Base-by-base conservation (phyloP, 2,797 vertebrate species). In the Coracias cyanogaster region DNA sequence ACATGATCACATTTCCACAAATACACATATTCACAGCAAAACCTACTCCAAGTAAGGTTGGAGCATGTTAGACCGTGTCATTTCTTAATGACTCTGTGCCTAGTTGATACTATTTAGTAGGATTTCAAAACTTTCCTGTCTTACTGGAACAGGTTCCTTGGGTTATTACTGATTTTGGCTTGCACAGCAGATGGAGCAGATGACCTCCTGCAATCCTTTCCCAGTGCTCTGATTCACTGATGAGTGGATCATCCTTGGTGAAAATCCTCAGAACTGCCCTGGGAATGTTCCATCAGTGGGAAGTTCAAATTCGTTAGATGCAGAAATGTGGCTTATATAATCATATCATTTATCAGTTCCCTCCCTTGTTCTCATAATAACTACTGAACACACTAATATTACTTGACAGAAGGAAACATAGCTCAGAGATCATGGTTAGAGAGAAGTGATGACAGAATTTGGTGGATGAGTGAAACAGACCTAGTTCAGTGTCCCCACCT, bases 271-370 rank as follows among this genome's bases (percentile, higher is more conserved):
- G 33, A 88, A 66, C 31, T 90, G 52, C 62, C 73, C 86, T 72
- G 70, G 85, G 57, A 93, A 89, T 0, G 1, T 86, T 29, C 41
- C 15, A 3, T 80, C 58, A 72, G 61, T 79, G 67, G 60, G 60
- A 91, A 94, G 82, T 89, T 89, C 60, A 60, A n/a, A 93, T 73
- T 82, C 1, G 0, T 80, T 82, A 80, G 60, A 66, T 41, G 55
- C 54, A 93, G 41, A 87, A 82, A 77, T 4, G 5, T 67, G 70
- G 51, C 86, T 96, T 92, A 91, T 18, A 52, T 87, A 96, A 89
- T 67, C 2, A 1, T 41, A 84, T 43, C 2, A 78, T 85, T 89
- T 82, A 85, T 52, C 45, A 80, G 78, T 71, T 94, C 35, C 64
- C 37, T 84, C 51, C n/a, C 64, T 60, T 64, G 20, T 76, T 95